Evolutionary conservation across 2,797 vertebrate species (phyloP).

Genomic region (Loriculus beryllinus): DNA sequence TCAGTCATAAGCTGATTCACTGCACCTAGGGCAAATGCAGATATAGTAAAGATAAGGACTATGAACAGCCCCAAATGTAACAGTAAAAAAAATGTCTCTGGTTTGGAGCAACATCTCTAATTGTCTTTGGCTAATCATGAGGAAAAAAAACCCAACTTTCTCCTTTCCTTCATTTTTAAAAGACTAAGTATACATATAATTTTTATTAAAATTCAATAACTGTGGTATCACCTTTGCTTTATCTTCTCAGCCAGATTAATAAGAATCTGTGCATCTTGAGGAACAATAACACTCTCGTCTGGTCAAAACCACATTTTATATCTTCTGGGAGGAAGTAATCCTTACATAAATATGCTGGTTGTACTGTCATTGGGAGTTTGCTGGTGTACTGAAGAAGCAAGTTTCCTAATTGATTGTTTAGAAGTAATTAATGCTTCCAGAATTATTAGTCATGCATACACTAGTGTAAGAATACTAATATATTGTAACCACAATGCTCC

Average conservation of each 20-base stretch:
- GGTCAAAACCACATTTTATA: conserved; percentile 6
- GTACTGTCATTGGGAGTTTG: neutral
- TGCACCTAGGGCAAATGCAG: neutral
- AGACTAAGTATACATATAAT: neutral
- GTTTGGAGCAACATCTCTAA: neutral
- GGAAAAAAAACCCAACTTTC: neutral
- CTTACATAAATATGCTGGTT: neutral
- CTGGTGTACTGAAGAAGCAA: neutral
- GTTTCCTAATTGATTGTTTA: neutral
- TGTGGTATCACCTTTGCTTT: neutral
- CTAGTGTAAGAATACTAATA: neutral
- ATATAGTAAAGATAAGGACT: neutral
- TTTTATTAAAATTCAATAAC: conserved; percentile 30
- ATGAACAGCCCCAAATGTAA: neutral
- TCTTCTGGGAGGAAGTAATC: conserved; percentile 2
- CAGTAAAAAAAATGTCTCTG: neutral
- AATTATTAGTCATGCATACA: neutral
- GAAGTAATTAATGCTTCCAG: conserved; percentile 17
- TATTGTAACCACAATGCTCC: neutral
- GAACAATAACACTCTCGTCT: conserved; percentile 5
- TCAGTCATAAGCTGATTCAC: neutral
- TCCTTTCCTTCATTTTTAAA: neutral
- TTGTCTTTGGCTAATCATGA: neutral
- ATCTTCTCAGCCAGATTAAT: conserved; percentile 28
- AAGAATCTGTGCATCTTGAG: neutral